Base-by-base conservation (phyloP, 1,140 invertebrate genomes). In the Zaprionus gabonicus region DNA sequence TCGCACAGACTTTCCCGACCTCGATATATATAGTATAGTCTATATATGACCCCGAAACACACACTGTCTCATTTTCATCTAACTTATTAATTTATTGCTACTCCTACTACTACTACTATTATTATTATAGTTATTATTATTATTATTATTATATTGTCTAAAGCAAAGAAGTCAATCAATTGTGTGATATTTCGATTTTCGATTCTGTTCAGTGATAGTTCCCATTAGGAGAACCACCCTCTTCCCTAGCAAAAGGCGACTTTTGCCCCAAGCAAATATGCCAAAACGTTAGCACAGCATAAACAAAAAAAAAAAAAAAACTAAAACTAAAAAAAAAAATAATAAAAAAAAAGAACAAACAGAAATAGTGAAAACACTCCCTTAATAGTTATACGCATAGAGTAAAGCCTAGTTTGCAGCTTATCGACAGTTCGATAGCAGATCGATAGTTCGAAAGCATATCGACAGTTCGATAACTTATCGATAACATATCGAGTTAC, bases 181-280 rank as follows among this genome's bases (percentile, higher is more conserved):
- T 79, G 69, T 88, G 84, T 84, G 81, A 88, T 88, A 88, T 81
- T 58, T 72, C 67, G 46, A 78, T 70, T 81, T 78, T 72, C 67
- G 44, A 78, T 69, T 82, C 71, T 67, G 77, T 87, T 82, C 75
- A 76, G 78, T 79, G 51, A 68, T 87, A 88, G 81, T 73, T 81
- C 67, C 68, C 68, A 78, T 71, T 71, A 31, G n/a, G 55, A 58
- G 67, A 86, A 71, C 68, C 76, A 68, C 36, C 36, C 36, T 4
- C 36, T 38, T n/a, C n/a, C 41, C 41, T 46, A 49, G 53, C 49
- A 46, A 68, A 69, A 69, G 57, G 69, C n/a, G 76, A 49, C 56
- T 56, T 71, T 63, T 62, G 49, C 36, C 53, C 53, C 64, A 71
- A 28, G 56, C 62, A 64, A 72, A 65, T 76, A 82, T 74, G 68